Conservation (phyloP, 2,113 vertebrate genomes). For the Nothobranchius furzeri region DNA sequence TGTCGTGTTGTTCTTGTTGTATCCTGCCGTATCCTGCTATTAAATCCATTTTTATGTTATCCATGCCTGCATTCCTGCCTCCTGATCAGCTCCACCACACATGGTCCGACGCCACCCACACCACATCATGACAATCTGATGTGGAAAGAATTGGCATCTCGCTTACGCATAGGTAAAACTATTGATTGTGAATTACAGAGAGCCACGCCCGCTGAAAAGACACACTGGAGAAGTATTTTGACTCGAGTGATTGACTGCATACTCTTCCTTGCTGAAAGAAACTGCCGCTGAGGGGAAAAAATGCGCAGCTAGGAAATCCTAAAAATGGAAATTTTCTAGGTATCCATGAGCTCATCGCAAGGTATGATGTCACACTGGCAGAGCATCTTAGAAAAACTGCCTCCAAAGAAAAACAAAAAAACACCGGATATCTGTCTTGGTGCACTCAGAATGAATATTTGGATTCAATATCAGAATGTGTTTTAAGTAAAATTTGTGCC, state of each 20-base stretch:
- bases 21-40: no score
- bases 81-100: no score
- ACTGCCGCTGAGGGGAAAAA: background rate
- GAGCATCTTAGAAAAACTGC: slow-evolving; percentile 2
- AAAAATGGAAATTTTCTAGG: background rate
- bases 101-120: no score
- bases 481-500: background rate
- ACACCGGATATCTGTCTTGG: background rate
- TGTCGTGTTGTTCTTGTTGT: no score
- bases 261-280: background rate
- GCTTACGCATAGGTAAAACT: background rate
- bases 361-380: slow-evolving; percentile 3
- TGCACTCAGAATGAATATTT: slow-evolving; percentile 10
- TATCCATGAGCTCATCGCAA: background rate
- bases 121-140: background rate
- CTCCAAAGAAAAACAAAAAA: background rate
- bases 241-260: slow-evolving; percentile 1
- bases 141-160: slow-evolving; percentile 1
- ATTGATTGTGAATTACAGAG: slow-evolving; percentile 1
- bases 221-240: slow-evolving; percentile 1
- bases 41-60: no score
- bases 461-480: slow-evolving; percentile 2
- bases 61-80: no score
- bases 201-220: background rate
- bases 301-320: background rate